These are phyloP conservation scores for Unio pictorum DNA, from an alignment of 2,888 invertebrate species.

Conservation along the genomic window DNA sequence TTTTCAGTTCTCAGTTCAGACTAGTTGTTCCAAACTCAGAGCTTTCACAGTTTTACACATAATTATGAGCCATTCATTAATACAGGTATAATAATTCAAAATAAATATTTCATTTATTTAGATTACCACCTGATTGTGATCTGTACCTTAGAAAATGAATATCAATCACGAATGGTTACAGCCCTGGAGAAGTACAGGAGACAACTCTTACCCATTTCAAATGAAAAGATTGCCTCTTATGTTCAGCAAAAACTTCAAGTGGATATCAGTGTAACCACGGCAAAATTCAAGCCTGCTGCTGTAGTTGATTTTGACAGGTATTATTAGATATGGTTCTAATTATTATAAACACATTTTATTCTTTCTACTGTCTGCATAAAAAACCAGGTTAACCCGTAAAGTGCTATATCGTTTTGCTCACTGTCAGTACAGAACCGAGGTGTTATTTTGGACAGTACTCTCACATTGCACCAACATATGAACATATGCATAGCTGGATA, in stretches of 20 bases:
- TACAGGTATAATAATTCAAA: no score
- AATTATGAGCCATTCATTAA: background rate
- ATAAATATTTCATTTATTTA: background rate
- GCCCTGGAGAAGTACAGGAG: constrained; percentile 51
- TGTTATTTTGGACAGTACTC: no score
- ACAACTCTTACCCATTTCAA: constrained; percentile 19
- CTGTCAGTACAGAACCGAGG: no score
- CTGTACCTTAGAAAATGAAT: constrained; percentile 48
- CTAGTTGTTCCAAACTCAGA: no score
- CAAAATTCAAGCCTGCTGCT: constrained; percentile 20
- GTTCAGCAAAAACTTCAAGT: constrained; percentile 33
- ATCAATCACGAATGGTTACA: constrained; percentile 49
- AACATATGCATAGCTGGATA: no score
- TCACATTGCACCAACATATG: no score
- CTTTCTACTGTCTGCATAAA: no score
- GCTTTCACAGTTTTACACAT: no score
- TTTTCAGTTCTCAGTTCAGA: no score
- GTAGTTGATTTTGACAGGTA: constrained; percentile 32
- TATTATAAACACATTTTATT: no score
- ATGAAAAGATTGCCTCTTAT: constrained; percentile 26
- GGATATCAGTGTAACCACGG: background rate
- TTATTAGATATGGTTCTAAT: background rate
- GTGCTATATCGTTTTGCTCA: no score
- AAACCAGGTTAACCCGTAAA: no score
- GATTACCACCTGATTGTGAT: constrained; percentile 44